These are phyloP conservation scores for Cephonodes hylas DNA, from an alignment of 2,888 invertebrate species.

Conservation along the genomic window DNA sequence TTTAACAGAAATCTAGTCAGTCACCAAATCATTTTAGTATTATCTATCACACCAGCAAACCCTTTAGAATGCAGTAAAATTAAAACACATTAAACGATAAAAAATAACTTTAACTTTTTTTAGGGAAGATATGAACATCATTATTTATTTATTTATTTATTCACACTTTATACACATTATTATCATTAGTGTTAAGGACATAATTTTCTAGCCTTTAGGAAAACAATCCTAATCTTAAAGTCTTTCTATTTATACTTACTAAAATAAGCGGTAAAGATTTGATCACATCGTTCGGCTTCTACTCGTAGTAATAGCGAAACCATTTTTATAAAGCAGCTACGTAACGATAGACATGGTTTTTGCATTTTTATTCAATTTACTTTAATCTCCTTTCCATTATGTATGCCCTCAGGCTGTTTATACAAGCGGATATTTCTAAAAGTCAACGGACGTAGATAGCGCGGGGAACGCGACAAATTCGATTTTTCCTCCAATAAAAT, in stretches of 20 bases:
- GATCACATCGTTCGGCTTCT: background rate
- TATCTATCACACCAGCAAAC: too few species aligned
- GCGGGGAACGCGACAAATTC: background rate
- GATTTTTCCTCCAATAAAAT: slow-evolving; percentile 2
- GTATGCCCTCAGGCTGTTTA: slow-evolving; percentile 5
- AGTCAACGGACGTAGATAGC: background rate
- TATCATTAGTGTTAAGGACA: too few species aligned
- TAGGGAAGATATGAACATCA: too few species aligned
- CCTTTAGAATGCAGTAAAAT: too few species aligned
- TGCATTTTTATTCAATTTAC: slow-evolving; percentile 10
- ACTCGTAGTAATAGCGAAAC: background rate
- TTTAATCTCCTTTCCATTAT: slow-evolving; percentile 10
- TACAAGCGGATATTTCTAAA: slow-evolving; percentile 5
- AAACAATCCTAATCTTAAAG: too few species aligned
- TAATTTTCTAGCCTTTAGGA: too few species aligned
- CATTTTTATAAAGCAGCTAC: background rate
- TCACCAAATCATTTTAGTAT: too few species aligned
- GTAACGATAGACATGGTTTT: slow-evolving; percentile 5
- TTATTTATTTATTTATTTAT: too few species aligned
- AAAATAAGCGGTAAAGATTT: background rate
- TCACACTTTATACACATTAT: too few species aligned
- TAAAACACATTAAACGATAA: too few species aligned
- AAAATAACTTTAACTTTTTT: too few species aligned
- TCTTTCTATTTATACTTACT: background rate
- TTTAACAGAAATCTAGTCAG: too few species aligned